Evolutionary conservation across 2,113 vertebrate genomes (phyloP).

Genomic region (Cheirogaleus medius): DNA sequence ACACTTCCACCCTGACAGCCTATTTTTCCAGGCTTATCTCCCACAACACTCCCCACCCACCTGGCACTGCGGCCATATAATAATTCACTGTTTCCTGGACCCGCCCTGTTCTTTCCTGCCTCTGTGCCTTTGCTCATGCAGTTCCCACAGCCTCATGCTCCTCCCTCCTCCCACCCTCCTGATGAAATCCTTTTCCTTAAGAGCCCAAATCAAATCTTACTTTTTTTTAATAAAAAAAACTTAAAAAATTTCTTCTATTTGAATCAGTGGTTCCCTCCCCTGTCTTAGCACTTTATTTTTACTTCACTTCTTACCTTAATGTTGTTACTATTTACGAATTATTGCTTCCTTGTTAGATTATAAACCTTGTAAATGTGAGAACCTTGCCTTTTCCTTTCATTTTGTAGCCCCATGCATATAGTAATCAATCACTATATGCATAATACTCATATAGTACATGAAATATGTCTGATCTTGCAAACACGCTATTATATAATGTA

Average conservation of each 20-base stretch:
- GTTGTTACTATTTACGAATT: constrained; percentile 33
- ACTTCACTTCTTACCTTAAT: neutral
- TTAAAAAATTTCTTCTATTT: constrained; percentile 8
- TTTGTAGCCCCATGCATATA: neutral
- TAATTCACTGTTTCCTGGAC: constrained; percentile 73
- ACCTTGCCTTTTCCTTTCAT: constrained; percentile 22
- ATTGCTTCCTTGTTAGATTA: constrained; percentile 46
- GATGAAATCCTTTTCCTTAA: constrained; percentile 44
- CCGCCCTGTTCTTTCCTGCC: constrained; percentile 73
- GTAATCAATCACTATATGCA: neutral
- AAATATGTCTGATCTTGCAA: constrained; percentile 22
- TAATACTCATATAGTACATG: neutral
- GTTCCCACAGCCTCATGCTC: constrained; percentile 56
- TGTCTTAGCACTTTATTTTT: constrained; percentile 34
- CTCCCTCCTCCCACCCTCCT: neutral
- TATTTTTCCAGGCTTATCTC: constrained; percentile 59
- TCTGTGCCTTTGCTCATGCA: constrained; percentile 68
- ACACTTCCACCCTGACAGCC: neutral
- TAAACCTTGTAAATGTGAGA: constrained; percentile 1
- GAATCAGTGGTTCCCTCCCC: neutral
- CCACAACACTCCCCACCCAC: constrained; percentile 19
- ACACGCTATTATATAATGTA: neutral
- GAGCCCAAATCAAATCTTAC: neutral
- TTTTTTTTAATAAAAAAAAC: neutral
- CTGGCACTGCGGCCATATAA: neutral